Conservation (phyloP, 2,113 vertebrate genomes). For the Delphinus delphis region DNA sequence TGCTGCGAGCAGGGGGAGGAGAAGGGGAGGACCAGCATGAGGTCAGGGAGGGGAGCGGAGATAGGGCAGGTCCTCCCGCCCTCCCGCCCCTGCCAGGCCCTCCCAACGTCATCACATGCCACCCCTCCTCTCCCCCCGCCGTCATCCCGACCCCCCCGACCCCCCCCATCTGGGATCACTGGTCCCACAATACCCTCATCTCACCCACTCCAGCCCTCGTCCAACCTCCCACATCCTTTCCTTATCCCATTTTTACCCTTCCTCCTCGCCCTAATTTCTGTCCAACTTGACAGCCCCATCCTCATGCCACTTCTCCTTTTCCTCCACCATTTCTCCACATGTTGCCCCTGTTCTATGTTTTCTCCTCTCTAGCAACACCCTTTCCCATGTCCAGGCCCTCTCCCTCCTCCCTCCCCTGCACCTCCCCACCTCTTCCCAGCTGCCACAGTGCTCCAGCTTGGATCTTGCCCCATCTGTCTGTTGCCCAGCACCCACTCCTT, state of each 20-base stretch:
- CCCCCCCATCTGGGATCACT: background rate
- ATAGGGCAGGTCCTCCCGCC: slow-evolving; percentile 61
- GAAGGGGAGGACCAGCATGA: slow-evolving; percentile 68
- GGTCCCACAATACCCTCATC: background rate
- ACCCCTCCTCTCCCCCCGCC: background rate
- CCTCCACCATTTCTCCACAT: background rate
- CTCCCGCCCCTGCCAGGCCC: background rate
- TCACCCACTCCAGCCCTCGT: background rate
- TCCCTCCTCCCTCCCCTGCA: background rate
- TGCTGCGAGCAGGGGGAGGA: slow-evolving; percentile 63
- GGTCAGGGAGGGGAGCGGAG: slow-evolving; percentile 73
- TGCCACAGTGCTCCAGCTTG: background rate
- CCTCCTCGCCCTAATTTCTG: background rate
- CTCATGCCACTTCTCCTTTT: background rate
- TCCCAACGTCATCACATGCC: slow-evolving; percentile 24
- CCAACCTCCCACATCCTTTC: background rate
- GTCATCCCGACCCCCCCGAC: background rate
- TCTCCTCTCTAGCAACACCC: background rate
- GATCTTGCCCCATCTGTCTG: background rate
- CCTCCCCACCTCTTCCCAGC: background rate
- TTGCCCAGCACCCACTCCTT: background rate
- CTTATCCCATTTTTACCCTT: background rate
- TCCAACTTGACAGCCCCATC: background rate
- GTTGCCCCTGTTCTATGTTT: background rate
- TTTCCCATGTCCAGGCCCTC: background rate